Evolutionary conservation across 2,797 vertebrate genomes (phyloP).

Genomic region (Myotis vivesi): DNA sequence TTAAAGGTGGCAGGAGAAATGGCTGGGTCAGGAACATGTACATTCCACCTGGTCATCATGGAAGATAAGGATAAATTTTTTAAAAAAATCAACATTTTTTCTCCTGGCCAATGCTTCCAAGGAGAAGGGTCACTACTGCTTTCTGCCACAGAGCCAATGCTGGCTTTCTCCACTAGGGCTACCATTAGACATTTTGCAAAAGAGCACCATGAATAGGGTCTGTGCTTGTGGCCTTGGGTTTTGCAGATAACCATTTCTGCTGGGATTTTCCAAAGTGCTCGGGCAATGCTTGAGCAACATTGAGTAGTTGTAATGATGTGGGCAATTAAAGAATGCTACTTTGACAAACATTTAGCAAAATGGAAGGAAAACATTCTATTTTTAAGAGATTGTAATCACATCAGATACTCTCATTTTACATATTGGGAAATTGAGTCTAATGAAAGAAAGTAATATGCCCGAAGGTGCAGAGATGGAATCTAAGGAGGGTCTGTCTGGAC

Average conservation of each 20-base stretch:
- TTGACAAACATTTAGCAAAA: constrained; percentile 30
- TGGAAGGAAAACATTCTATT: constrained; percentile 69
- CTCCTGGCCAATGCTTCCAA: constrained; percentile 48
- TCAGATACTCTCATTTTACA: constrained; percentile 56
- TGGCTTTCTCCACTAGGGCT: constrained; percentile 17
- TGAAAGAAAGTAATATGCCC: constrained; percentile 45
- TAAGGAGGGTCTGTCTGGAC: constrained; percentile 51
- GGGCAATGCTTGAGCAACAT: constrained; percentile 29
- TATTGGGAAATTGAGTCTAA: constrained; percentile 51
- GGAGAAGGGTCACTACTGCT: constrained; percentile 30
- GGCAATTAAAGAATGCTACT: constrained; percentile 43
- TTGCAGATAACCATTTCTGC: constrained; percentile 1
- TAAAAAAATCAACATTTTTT: constrained; percentile 54
- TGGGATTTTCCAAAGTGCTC: constrained; percentile 35
- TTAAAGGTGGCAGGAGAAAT: not conserved
- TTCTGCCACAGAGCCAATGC: constrained; percentile 2
- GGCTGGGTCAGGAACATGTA: not conserved
- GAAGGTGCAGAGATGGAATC: constrained; percentile 3
- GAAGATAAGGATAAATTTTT: constrained; percentile 43
- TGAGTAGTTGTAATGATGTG: constrained; percentile 46
- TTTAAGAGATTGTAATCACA: constrained; percentile 68
- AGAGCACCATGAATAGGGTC: not conserved
- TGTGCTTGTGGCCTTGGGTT: not conserved
- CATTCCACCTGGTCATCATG: not conserved
- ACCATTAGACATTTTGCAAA: constrained; percentile 39